These are phyloP conservation scores for Sympetrum striolatum DNA, from an alignment of 2,888 invertebrate species.

Conservation along the genomic window DNA sequence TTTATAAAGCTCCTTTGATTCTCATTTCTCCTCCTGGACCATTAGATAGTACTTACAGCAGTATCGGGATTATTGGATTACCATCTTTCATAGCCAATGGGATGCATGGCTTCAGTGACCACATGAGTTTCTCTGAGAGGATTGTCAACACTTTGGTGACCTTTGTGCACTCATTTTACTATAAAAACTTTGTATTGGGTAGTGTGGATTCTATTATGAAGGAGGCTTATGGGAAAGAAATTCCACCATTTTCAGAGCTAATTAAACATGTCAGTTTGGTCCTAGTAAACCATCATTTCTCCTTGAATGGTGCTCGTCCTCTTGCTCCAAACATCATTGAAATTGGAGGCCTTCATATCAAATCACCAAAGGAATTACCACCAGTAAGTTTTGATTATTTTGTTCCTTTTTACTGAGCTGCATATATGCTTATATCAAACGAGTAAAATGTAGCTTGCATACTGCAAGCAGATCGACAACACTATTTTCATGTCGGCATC, in stretches of 20 bases:
- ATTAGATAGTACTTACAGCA: conserved; percentile 47
- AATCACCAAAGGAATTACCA: no score
- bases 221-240: conserved; percentile 61
- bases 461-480: no score
- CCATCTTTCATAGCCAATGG: conserved; percentile 55
- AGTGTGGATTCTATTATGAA: conserved; percentile 60
- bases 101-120: conserved; percentile 50
- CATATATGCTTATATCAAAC: no score
- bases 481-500: no score
- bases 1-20: conserved; percentile 12
- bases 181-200: conserved; percentile 45
- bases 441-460: no score
- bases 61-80: conserved; percentile 51
- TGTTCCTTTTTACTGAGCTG: no score
- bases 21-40: conserved; percentile 31
- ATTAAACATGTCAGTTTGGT: conserved; percentile 61
- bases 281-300: no score
- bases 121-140: conserved; percentile 53
- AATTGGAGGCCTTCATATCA: no score
- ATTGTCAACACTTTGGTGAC: conserved; percentile 50
- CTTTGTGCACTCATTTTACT: neutral
- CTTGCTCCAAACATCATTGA: no score
- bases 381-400: no score
- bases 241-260: conserved; percentile 58
- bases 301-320: no score